phyloP scores from a whole-genome alignment of 2,797 vertebrate species.

The Takifugu rubripes region DNA sequence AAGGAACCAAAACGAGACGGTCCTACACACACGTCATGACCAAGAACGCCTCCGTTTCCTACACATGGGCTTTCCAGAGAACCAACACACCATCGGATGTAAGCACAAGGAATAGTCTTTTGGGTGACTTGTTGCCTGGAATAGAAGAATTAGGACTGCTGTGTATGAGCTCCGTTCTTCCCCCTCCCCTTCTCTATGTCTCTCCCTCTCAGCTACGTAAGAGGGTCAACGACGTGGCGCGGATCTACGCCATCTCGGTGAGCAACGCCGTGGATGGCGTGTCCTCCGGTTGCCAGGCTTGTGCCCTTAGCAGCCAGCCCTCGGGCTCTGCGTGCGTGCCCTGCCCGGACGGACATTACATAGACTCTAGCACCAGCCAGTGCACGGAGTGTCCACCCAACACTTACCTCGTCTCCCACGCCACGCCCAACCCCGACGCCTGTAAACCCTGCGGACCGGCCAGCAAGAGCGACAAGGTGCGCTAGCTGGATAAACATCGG shows the following conservation, averaged over 20 bases:
- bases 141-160: not conserved
- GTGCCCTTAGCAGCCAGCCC: conserved; percentile 82
- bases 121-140: not conserved
- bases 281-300: conserved; percentile 86
- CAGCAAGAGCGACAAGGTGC: conserved; percentile 85
- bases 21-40: conserved; percentile 88
- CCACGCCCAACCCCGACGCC: conserved; percentile 80
- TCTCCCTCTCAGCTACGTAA: conserved; percentile 76
- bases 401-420: conserved; percentile 85
- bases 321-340: conserved; percentile 88
- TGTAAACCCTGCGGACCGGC: conserved; percentile 90
- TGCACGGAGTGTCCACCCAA: conserved; percentile 88
- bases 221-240: conserved; percentile 84
- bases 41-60: conserved; percentile 90
- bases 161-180: not conserved
- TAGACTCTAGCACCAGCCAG: conserved; percentile 82
- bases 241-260: conserved; percentile 89
- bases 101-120: conserved; percentile 55
- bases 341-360: conserved; percentile 90
- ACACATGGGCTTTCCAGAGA: conserved; percentile 98
- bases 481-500: too few relatives aligned
- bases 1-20: conserved; percentile 85
- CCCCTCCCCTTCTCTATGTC: not conserved
- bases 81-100: conserved; percentile 89
- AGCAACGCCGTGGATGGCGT: conserved; percentile 88